Percentiles rank a stretch among this genome's conserved stretches.
phyloP scores from a whole-genome alignment of 2,113 vertebrate genomes.

The Psophia crepitans region DNA sequence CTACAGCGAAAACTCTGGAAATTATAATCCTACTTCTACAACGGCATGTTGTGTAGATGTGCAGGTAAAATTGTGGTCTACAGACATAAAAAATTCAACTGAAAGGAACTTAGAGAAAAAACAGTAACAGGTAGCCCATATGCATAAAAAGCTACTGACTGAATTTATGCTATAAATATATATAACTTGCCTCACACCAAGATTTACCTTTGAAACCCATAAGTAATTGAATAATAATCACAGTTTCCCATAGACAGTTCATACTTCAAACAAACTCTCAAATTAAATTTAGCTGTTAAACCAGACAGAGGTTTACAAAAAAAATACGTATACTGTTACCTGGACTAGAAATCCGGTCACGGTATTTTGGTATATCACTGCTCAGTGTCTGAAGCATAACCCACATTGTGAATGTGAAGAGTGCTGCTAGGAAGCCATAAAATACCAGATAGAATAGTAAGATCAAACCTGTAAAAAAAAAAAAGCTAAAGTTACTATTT shows the following conservation, averaged over 20 bases:
- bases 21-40: neutral
- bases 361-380: slow-evolving; percentile 86
- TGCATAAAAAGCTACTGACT: neutral
- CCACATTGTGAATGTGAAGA: slow-evolving; percentile 97
- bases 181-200: neutral
- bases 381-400: slow-evolving; percentile 94
- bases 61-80: neutral
- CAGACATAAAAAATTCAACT: neutral
- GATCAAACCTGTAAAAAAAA: slow-evolving; percentile 84
- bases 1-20: neutral
- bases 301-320: neutral
- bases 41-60: neutral
- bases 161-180: neutral
- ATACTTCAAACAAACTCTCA: neutral
- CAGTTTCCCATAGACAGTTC: neutral
- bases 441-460: slow-evolving; percentile 95
- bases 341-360: slow-evolving; percentile 89
- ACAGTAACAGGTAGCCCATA: neutral
- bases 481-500: neutral
- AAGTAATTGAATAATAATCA: neutral
- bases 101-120: neutral
- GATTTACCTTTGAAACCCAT: neutral
- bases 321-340: slow-evolving; percentile 77
- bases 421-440: slow-evolving; percentile 93
- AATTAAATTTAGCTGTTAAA: neutral